Percentiles rank a stretch among this genome's conserved stretches.
Evolutionary conservation across 2,888 invertebrate species (phyloP).

Genomic region (Helicoverpa assulta): DNA sequence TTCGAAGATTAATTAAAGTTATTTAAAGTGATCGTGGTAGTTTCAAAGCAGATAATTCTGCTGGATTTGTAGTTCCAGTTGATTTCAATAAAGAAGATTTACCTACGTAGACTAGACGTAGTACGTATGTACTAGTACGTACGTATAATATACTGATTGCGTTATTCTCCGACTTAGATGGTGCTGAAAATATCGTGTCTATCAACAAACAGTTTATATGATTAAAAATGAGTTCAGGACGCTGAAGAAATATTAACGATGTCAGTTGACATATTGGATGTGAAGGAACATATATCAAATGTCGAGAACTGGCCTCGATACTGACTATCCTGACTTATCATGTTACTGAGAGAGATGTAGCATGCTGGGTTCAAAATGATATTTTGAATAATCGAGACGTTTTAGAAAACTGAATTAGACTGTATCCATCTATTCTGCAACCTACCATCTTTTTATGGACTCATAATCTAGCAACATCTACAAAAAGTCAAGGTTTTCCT

Average conservation of each 20-base stretch:
- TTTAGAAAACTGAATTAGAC: not conserved
- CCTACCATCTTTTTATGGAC: no score
- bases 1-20: no score
- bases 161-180: not conserved
- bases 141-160: no score
- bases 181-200: not conserved
- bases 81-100: no score
- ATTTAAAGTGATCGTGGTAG: no score
- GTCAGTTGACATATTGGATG: slow-evolving; percentile 27
- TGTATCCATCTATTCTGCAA: no score
- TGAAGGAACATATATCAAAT: slow-evolving; percentile 37
- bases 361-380: not conserved
- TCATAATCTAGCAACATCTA: no score
- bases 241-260: slow-evolving; percentile 32
- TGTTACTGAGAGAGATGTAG: slow-evolving; percentile 9
- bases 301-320: slow-evolving; percentile 27
- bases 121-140: no score
- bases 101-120: no score
- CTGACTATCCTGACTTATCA: not conserved
- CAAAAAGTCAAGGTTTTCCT: no score
- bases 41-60: no score
- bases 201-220: slow-evolving; percentile 5
- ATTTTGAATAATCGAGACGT: not conserved
- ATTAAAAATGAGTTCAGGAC: slow-evolving; percentile 2
- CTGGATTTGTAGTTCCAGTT: no score